Percentiles rank a stretch among this genome's conserved stretches.
phyloP scores from a whole-genome alignment of 2,797 vertebrate species.

The Lepus oiostolus region DNA sequence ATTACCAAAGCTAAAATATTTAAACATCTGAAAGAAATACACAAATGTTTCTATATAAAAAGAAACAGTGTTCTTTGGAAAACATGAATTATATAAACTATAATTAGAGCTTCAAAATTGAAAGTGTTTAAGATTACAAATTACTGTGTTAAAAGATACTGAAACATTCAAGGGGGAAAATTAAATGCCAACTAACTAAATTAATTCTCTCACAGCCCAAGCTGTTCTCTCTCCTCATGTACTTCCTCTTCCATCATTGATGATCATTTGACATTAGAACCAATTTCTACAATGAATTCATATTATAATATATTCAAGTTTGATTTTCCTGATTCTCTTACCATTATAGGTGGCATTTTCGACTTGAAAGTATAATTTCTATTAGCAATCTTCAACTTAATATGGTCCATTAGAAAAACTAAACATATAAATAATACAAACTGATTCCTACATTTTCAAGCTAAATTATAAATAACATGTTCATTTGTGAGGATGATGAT shows the following conservation, averaged over 20 bases:
- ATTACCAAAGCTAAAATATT: conserved; percentile 77
- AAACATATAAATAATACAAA: background rate
- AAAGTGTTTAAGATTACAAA: conserved; percentile 81
- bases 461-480: conserved; percentile 37
- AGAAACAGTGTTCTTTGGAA: conserved; percentile 73
- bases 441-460: conserved; percentile 1
- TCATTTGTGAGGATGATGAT: no score
- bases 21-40: conserved; percentile 80
- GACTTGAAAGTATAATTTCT: background rate
- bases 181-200: conserved; percentile 69
- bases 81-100: conserved; percentile 82
- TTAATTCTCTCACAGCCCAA: conserved; percentile 60
- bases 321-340: background rate
- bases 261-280: background rate
- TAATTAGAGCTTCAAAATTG: conserved; percentile 79
- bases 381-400: conserved; percentile 19
- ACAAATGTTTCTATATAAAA: conserved; percentile 70
- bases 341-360: background rate
- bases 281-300: background rate
- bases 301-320: background rate
- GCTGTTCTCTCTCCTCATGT: background rate
- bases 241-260: background rate
- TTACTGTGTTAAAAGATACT: conserved; percentile 73
- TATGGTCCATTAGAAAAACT: background rate
- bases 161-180: conserved; percentile 33